phyloP scores from a whole-genome alignment of 2,113 vertebrate genomes.

The Mungos mungo region DNA sequence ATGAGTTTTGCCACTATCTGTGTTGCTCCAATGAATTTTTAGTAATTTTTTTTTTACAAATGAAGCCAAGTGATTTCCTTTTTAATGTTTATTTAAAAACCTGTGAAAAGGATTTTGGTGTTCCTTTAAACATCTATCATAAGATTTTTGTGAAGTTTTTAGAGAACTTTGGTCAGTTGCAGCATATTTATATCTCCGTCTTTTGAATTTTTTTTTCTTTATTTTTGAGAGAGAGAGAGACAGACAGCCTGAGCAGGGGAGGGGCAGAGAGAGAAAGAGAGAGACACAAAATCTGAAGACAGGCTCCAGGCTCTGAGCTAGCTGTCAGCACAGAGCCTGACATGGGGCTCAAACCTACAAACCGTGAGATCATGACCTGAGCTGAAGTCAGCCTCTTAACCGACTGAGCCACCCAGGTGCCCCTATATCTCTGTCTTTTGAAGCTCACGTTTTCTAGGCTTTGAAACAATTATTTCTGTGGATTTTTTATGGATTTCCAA shows the following conservation, averaged over 20 bases:
- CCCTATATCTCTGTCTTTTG: background rate
- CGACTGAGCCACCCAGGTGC: no score
- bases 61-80: background rate
- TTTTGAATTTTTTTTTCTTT: background rate
- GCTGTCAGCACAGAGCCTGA: no score
- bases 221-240: no score
- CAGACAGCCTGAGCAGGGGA: no score
- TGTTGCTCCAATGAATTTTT: background rate
- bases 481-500: background rate
- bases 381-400: no score
- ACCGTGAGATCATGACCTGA: no score
- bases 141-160: constrained; percentile 8
- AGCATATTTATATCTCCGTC: background rate
- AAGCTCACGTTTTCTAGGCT: background rate
- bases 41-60: background rate
- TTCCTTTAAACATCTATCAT: background rate
- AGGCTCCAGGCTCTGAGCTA: no score
- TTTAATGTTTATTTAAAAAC: constrained; percentile 19
- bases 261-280: no score
- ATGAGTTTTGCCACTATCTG: background rate
- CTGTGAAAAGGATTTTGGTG: background rate
- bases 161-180: background rate
- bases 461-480: background rate
- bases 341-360: no score
- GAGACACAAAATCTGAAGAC: no score